Conservation (phyloP, 2,113 vertebrate genomes). For the Sylvia atricapilla region DNA sequence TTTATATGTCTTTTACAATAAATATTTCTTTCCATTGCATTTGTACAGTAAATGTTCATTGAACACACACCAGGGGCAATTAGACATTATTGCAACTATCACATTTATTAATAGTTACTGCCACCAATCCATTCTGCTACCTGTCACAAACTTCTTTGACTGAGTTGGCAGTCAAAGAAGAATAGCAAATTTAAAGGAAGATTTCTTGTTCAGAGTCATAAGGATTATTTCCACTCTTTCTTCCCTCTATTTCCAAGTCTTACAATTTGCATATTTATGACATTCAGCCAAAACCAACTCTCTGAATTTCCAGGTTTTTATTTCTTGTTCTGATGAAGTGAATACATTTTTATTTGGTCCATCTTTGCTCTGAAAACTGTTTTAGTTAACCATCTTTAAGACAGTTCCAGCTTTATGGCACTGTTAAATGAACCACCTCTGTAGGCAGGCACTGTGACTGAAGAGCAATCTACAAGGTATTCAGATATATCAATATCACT, state of each 20-base stretch:
- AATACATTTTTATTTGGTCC: neutral
- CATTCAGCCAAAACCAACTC: neutral
- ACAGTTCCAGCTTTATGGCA: neutral
- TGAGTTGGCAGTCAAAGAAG: neutral
- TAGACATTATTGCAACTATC: neutral
- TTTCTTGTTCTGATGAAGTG: neutral
- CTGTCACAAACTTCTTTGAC: neutral
- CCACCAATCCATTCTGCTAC: neutral
- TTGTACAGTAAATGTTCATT: neutral
- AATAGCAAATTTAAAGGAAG: neutral
- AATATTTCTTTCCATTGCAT: neutral
- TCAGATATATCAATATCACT: neutral
- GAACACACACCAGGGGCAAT: neutral
- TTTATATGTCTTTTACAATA: neutral
- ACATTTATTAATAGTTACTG: neutral
- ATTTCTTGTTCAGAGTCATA: neutral
- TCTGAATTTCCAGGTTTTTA: neutral
- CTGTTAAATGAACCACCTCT: neutral
- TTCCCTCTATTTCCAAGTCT: neutral
- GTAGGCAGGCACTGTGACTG: neutral
- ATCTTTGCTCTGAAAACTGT: neutral
- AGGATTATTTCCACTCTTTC: neutral
- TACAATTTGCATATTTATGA: neutral
- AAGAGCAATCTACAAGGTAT: neutral
- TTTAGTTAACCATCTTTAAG: neutral